Conservation (phyloP, 2,888 invertebrate genomes). For the Linyphia triangularis region DNA sequence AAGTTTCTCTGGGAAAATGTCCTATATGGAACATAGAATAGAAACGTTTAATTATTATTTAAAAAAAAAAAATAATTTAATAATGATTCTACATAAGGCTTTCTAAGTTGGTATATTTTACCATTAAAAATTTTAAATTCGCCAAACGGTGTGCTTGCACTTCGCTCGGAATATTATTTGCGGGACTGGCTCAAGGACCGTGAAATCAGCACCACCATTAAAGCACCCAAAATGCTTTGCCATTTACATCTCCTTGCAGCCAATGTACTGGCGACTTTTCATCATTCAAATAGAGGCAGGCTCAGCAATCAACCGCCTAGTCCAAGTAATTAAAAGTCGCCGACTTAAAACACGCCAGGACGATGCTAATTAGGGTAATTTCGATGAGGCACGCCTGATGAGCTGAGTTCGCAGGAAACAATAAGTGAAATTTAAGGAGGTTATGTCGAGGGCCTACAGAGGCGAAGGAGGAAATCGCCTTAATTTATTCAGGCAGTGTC, state of each 20-base stretch:
- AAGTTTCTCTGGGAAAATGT: no score
- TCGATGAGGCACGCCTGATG: constrained; percentile 61
- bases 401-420: constrained; percentile 64
- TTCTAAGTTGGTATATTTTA: no score
- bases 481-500: constrained; percentile 59
- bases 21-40: no score
- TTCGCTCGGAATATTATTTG: no score
- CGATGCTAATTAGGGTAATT: constrained; percentile 67
- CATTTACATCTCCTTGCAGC: neutral
- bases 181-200: no score
- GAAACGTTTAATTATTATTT: no score
- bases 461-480: constrained; percentile 20
- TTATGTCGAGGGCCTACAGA: constrained; percentile 35
- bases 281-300: constrained; percentile 33
- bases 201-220: neutral
- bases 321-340: constrained; percentile 67
- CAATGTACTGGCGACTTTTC: constrained; percentile 27
- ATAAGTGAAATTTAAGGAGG: constrained; percentile 72
- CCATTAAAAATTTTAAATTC: no score
- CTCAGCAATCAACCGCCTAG: constrained; percentile 53
- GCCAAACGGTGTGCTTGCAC: no score
- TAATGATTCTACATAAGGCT: no score
- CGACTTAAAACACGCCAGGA: constrained; percentile 54
- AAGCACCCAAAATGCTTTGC: neutral
- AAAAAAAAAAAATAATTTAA: no score